Conservation (phyloP, 2,888 invertebrate species). For the Drosophila vallismaia region DNA sequence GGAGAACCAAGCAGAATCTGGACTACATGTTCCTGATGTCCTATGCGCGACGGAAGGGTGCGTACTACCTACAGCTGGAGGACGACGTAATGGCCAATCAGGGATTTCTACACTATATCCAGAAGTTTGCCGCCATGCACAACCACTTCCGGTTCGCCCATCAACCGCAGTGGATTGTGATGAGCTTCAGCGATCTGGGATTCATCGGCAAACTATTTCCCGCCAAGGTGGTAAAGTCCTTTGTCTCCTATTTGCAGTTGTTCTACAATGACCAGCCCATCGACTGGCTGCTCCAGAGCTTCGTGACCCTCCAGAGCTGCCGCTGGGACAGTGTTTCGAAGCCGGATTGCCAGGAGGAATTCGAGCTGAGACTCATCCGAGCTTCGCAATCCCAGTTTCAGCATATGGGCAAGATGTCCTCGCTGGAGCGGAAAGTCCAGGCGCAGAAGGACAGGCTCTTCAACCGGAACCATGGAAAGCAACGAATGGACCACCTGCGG, state of each 20-base stretch:
- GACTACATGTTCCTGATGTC: conserved; percentile 61
- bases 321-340: conserved; percentile 35
- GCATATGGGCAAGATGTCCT: conserved; percentile 47
- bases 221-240: conserved; percentile 24
- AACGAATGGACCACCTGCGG: conserved; percentile 45
- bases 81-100: conserved; percentile 43
- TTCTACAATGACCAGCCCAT: conserved; percentile 59
- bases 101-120: conserved; percentile 46
- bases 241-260: conserved; percentile 38
- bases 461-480: not conserved
- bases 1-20: conserved; percentile 60
- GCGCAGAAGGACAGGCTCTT: conserved; percentile 15
- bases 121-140: conserved; percentile 32
- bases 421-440: conserved; percentile 42
- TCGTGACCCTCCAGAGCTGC: conserved; percentile 46
- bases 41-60: conserved; percentile 50
- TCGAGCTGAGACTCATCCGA: conserved; percentile 11
- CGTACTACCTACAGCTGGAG: conserved; percentile 57
- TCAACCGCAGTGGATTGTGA: conserved; percentile 41
- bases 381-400: conserved; percentile 51
- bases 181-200: conserved; percentile 55
- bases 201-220: conserved; percentile 59
- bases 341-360: conserved; percentile 23
- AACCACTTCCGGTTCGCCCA: conserved; percentile 38
- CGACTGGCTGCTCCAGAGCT: conserved; percentile 59